Evolutionary conservation across 2,797 vertebrate genomes (phyloP).

Genomic region (Clarias fuscus): DNA sequence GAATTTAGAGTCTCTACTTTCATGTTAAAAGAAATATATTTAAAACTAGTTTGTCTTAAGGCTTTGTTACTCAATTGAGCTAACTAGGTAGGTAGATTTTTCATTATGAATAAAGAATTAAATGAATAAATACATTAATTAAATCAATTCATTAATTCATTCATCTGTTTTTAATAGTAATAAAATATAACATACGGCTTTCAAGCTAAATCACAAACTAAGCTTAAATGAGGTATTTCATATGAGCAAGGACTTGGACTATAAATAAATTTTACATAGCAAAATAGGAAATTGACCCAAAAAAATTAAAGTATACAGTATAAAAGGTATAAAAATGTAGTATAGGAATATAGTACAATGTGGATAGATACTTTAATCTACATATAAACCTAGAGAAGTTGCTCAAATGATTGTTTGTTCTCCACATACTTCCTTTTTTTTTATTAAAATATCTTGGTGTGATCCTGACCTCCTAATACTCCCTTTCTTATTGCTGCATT

Average conservation of each 20-base stretch:
- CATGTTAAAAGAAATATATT: background rate
- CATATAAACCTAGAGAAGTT: background rate
- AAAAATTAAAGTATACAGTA: too few relatives aligned
- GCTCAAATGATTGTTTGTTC: background rate
- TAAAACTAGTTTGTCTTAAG: background rate
- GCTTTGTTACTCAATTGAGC: background rate
- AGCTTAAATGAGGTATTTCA: background rate
- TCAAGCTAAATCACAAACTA: background rate
- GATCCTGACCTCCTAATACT: background rate
- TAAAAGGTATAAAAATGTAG: too few relatives aligned
- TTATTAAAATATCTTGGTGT: background rate
- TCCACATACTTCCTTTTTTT: background rate
- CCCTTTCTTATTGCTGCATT: constrained; percentile 1
- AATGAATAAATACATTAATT: too few relatives aligned
- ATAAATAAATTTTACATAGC: background rate
- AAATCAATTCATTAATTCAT: too few relatives aligned
- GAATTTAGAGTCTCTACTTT: background rate
- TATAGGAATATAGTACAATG: too few relatives aligned
- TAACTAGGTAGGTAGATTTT: background rate
- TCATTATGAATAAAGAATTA: too few relatives aligned
- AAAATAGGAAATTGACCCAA: too few relatives aligned
- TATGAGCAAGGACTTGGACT: background rate
- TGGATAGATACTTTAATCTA: background rate
- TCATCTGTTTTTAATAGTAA: too few relatives aligned
- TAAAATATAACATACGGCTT: too few relatives aligned